A percentile compares a stretch with the other conserved stretches of the same genome.
phyloP scores from a whole-genome alignment of 92 coral and sea anemone genomes.

The Umimayanthus kanabou region DNA sequence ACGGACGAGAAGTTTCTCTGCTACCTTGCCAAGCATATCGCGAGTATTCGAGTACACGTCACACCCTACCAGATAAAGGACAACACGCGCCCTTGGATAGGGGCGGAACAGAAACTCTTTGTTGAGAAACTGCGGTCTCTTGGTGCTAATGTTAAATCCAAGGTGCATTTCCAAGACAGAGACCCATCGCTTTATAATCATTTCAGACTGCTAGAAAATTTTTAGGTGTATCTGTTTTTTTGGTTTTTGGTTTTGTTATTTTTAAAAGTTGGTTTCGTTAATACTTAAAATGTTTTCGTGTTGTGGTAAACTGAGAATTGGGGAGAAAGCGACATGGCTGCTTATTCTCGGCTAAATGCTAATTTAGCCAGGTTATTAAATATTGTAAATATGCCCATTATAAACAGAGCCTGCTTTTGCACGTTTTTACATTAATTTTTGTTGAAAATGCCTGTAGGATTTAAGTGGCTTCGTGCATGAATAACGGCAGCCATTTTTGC shows the following conservation, averaged over 20 bases:
- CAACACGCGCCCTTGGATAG: slow-evolving; percentile 94
- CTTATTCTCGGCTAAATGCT: too few species aligned
- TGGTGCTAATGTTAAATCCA: slow-evolving; percentile 85
- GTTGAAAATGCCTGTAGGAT: too few species aligned
- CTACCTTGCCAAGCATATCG: slow-evolving; percentile 75
- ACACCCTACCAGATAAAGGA: slow-evolving; percentile 98
- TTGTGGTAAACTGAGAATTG: too few species aligned
- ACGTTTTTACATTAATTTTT: too few species aligned
- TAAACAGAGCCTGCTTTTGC: too few species aligned
- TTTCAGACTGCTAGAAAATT: slow-evolving; percentile 84
- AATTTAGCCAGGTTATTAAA: too few species aligned
- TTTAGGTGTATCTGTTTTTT: slow-evolving; percentile 30
- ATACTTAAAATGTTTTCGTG: too few species aligned
- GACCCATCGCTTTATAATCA: slow-evolving; percentile 87
- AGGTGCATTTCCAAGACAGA: slow-evolving; percentile 83
- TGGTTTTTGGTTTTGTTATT: neutral
- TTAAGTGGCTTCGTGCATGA: too few species aligned
- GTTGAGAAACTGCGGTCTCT: slow-evolving; percentile 85
- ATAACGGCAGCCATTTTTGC: too few species aligned
- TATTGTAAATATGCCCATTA: too few species aligned
- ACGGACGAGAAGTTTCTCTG: slow-evolving; percentile 92
- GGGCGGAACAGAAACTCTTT: slow-evolving; percentile 77
- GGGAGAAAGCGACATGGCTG: too few species aligned
- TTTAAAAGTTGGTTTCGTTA: neutral
- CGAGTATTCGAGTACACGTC: slow-evolving; percentile 88